A percentile compares a stretch with the other conserved stretches of the same genome.
phyloP scores from a whole-genome alignment of 2,888 invertebrate genomes.

The Drosophila lutescens region DNA sequence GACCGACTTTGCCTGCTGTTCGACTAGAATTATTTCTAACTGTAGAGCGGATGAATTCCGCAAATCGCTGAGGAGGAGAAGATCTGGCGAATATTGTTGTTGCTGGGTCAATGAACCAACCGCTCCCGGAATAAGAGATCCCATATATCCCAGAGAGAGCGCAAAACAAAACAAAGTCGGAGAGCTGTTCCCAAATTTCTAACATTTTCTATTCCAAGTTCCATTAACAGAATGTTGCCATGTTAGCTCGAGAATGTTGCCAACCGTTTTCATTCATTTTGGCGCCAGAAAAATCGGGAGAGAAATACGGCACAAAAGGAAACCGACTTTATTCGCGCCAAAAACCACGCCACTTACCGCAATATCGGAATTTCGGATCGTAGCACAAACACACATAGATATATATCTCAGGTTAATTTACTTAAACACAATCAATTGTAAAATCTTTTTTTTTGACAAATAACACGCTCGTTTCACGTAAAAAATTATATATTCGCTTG shows the following conservation, averaged over 20 bases:
- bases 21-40: conserved; percentile 37
- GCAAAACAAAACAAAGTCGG: conserved; percentile 55
- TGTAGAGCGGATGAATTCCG: conserved; percentile 41
- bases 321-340: conserved; percentile 51
- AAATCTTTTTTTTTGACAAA: conserved; percentile 43
- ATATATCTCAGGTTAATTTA: conserved; percentile 17
- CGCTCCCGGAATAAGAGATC: conserved; percentile 23
- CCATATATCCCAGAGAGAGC: neutral
- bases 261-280: conserved; percentile 41
- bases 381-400: conserved; percentile 51
- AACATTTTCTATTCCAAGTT: neutral
- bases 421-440: conserved; percentile 63
- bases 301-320: conserved; percentile 18
- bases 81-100: conserved; percentile 45
- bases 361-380: conserved; percentile 23
- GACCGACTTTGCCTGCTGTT: conserved; percentile 7
- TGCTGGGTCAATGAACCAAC: conserved; percentile 72
- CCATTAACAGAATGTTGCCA: conserved; percentile 1
- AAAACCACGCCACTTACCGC: conserved; percentile 65
- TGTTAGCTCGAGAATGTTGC: conserved; percentile 14
- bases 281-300: conserved; percentile 45
- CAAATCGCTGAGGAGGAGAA: conserved; percentile 29
- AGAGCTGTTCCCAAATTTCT: neutral
- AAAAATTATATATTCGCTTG: conserved; percentile 41
- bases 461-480: conserved; percentile 55